Evolutionary conservation across 2,888 invertebrate genomes (phyloP).

Genomic region (Heteropelma amictum): DNA sequence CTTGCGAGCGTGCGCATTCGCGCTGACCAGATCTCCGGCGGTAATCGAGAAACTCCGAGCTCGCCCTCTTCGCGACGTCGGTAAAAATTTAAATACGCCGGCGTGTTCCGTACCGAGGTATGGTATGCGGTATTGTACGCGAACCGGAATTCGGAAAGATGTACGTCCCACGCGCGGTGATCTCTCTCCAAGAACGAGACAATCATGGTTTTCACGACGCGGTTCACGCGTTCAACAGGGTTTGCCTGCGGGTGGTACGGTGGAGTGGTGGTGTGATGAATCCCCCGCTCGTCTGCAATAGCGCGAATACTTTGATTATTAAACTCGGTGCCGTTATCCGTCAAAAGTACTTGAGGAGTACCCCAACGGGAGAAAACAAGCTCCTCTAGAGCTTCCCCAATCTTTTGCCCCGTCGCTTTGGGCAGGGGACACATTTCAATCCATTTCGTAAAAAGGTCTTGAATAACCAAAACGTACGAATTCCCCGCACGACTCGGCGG

Average conservation of each 20-base stretch:
- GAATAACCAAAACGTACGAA: slow-evolving; percentile 42
- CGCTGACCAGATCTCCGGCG: background rate
- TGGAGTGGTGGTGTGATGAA: slow-evolving; percentile 2
- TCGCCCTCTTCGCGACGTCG: slow-evolving; percentile 19
- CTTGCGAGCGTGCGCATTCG: background rate
- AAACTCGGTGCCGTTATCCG: slow-evolving; percentile 44
- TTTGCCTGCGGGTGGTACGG: background rate
- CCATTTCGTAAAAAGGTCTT: slow-evolving; percentile 50
- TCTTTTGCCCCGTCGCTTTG: slow-evolving; percentile 44
- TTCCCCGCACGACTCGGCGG: slow-evolving; percentile 32
- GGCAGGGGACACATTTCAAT: slow-evolving; percentile 49
- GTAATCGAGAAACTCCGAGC: background rate
- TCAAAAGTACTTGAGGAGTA: slow-evolving; percentile 12
- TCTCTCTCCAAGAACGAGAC: slow-evolving; percentile 37
- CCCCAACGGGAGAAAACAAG: slow-evolving; percentile 33
- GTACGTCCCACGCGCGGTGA: slow-evolving; percentile 54
- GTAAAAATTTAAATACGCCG: slow-evolving; percentile 54
- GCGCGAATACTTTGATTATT: slow-evolving; percentile 33
- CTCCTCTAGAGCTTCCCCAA: slow-evolving; percentile 24
- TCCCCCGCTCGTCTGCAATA: slow-evolving; percentile 1
- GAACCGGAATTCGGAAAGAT: slow-evolving; percentile 36
- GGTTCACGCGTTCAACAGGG: slow-evolving; percentile 11
- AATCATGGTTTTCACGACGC: slow-evolving; percentile 3
- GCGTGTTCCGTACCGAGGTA: slow-evolving; percentile 29
- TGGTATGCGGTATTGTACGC: slow-evolving; percentile 53